These are phyloP conservation scores for Drosophila hamatofila DNA, from an alignment of 2,888 invertebrate genomes.

Conservation along the genomic window DNA sequence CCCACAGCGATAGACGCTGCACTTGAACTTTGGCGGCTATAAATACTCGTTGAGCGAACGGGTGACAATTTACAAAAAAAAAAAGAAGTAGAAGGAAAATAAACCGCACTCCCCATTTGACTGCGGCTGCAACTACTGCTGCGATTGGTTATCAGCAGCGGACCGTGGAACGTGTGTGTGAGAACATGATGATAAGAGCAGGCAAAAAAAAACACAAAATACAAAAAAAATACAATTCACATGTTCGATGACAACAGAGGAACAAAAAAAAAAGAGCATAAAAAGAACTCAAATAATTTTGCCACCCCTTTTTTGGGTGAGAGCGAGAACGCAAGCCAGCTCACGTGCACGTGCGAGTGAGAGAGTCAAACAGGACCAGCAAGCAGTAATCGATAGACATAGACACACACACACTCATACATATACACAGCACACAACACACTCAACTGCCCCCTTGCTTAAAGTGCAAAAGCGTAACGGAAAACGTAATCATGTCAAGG, in stretches of 20 bases:
- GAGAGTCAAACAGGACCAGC: conserved; percentile 26
- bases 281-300: conserved; percentile 10
- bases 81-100: neutral
- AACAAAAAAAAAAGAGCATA: conserved; percentile 18
- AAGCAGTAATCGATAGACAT: conserved; percentile 42
- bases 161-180: conserved; percentile 20
- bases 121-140: neutral
- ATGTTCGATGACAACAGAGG: conserved; percentile 26
- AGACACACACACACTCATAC: neutral
- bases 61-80: conserved; percentile 14
- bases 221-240: conserved; percentile 16
- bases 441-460: neutral
- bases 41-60: conserved; percentile 30
- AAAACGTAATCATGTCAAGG: conserved; percentile 54
- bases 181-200: conserved; percentile 38
- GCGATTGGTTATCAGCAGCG: conserved; percentile 31
- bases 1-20: conserved; percentile 60
- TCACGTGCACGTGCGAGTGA: conserved; percentile 14
- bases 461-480: conserved; percentile 29
- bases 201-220: neutral
- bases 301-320: conserved; percentile 35
- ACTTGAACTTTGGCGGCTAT: conserved; percentile 57
- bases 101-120: conserved; percentile 36
- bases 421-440: neutral
- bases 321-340: neutral